phyloP scores from a whole-genome alignment of 2,888 invertebrate genomes.

The Aleiodes leptofemur region DNA sequence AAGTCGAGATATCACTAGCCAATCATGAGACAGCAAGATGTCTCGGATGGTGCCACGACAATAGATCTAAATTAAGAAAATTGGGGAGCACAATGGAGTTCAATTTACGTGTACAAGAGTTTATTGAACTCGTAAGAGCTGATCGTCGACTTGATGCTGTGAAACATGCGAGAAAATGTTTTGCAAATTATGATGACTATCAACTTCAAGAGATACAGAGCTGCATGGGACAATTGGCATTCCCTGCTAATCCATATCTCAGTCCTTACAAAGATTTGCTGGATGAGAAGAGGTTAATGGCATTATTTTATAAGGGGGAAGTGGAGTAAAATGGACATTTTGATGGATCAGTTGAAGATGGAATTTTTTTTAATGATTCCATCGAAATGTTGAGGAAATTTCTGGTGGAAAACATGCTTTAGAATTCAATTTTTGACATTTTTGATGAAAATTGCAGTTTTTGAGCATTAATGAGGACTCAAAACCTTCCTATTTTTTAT shows the following conservation, averaged over 20 bases:
- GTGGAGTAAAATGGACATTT: no score
- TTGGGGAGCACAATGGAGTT: constrained; percentile 97
- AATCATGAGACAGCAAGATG: constrained; percentile 91
- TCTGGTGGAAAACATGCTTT: no score
- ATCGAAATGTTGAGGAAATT: no score
- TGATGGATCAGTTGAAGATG: no score
- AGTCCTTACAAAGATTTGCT: constrained; percentile 84
- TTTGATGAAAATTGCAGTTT: no score
- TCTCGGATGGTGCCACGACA: constrained; percentile 96
- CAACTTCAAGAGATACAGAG: constrained; percentile 92
- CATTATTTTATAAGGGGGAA: not conserved
- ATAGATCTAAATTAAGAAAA: constrained; percentile 95
- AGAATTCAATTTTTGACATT: no score
- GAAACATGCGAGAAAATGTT: constrained; percentile 94
- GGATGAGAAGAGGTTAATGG: constrained; percentile 77
- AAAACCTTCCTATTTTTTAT: no score
- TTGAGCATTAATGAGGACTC: no score
- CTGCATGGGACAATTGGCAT: constrained; percentile 96
- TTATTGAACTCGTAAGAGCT: constrained; percentile 93
- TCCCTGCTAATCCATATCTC: constrained; percentile 84
- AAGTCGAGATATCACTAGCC: constrained; percentile 90
- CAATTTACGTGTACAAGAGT: constrained; percentile 94
- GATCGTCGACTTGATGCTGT: constrained; percentile 94
- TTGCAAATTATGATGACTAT: constrained; percentile 90
- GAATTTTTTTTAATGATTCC: no score